Conservation (phyloP, 1,140 invertebrate genomes). For the Trinorchestia longiramus region DNA sequence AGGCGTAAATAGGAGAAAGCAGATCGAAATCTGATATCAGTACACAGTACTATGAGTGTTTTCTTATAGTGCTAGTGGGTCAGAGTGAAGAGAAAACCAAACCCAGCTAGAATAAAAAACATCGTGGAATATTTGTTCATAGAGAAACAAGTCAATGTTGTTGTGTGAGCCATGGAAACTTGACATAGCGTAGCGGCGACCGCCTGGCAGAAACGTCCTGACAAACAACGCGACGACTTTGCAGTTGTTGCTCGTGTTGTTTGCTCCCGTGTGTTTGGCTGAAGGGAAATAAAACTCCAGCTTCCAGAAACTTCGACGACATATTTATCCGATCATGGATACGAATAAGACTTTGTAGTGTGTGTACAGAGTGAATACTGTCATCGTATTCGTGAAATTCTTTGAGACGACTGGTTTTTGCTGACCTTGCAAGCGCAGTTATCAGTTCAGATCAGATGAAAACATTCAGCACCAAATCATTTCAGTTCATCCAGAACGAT, state of each 20-base stretch:
- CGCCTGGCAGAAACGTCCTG: neutral
- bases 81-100: too few relatives aligned
- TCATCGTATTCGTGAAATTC: neutral
- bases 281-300: neutral
- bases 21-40: too few relatives aligned
- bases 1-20: too few relatives aligned
- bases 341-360: neutral
- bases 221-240: neutral
- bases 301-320: neutral
- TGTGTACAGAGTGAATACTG: neutral
- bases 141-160: neutral
- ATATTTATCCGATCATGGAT: neutral
- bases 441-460: neutral
- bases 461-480: neutral
- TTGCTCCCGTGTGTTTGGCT: neutral
- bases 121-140: neutral
- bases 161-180: neutral
- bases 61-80: too few relatives aligned
- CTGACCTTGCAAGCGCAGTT: neutral
- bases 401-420: neutral
- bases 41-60: too few relatives aligned
- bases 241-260: neutral
- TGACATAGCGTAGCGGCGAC: neutral
- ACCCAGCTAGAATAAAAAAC: too few relatives aligned
- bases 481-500: neutral